phyloP scores from a whole-genome alignment of 2,888 invertebrate genomes.

The Chrysodeixis includens region DNA sequence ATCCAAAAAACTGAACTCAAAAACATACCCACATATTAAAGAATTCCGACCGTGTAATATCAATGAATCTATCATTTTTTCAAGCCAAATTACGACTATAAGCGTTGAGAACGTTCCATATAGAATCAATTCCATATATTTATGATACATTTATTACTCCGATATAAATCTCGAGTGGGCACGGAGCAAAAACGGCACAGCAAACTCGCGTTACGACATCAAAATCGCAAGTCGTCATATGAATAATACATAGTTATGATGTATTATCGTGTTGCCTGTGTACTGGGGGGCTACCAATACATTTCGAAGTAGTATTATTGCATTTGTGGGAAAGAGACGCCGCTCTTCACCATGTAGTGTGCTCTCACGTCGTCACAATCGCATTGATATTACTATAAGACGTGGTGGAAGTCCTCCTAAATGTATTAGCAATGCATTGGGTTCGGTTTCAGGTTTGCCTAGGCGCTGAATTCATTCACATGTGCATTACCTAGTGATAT shows the following conservation, averaged over 20 bases:
- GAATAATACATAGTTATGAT: constrained; percentile 83
- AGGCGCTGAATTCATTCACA: constrained; percentile 44
- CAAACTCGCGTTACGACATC: constrained; percentile 75
- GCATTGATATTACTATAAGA: too few relatives aligned
- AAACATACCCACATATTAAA: constrained; percentile 35
- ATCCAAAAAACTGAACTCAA: not conserved
- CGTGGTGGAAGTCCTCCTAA: too few relatives aligned
- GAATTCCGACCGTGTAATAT: constrained; percentile 49
- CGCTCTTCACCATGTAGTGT: too few relatives aligned
- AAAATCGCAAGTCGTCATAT: constrained; percentile 80
- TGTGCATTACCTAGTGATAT: constrained; percentile 38
- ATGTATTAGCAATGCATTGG: constrained; percentile 64
- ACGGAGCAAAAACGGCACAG: constrained; percentile 70
- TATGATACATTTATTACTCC: constrained; percentile 73
- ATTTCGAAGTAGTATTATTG: too few relatives aligned
- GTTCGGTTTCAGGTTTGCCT: constrained; percentile 55
- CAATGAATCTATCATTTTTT: constrained; percentile 58
- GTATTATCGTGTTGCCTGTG: constrained; percentile 75
- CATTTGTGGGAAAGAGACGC: too few relatives aligned
- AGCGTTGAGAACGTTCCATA: constrained; percentile 55
- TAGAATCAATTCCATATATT: constrained; percentile 66
- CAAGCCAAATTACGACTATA: constrained; percentile 54
- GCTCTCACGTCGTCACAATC: too few relatives aligned
- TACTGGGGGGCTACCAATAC: too few relatives aligned
- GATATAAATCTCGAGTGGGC: constrained; percentile 69